phyloP scores from a whole-genome alignment of 2,113 vertebrate species.

The Gopherus evgoodei region DNA sequence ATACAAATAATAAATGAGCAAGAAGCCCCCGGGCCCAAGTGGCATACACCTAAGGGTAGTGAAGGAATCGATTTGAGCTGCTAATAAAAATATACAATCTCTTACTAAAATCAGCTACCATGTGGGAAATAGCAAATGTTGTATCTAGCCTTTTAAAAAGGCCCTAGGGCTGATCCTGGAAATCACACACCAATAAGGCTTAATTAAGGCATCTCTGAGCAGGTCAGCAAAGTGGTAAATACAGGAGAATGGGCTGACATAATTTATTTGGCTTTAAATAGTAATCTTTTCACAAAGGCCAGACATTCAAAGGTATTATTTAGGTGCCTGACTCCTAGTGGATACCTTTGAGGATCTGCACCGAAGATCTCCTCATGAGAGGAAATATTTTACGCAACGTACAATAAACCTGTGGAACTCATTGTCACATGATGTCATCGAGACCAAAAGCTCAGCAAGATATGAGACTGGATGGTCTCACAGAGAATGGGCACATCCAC shows the following conservation, averaged over 20 bases:
- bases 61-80: fast-evolving
- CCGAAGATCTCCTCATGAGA: background rate
- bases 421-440: slow-evolving; percentile 62
- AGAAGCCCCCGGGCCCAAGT: background rate
- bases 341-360: background rate
- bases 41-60: background rate
- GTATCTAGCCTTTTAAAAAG: slow-evolving; percentile 2
- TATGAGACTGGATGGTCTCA: slow-evolving; percentile 62
- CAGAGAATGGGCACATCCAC: slow-evolving; percentile 74
- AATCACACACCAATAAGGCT: slow-evolving; percentile 20
- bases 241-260: background rate
- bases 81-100: background rate
- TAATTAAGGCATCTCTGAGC: slow-evolving; percentile 29
- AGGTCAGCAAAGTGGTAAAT: background rate
- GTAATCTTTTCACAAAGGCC: slow-evolving; percentile 14
- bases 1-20: background rate
- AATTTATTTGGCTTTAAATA: background rate
- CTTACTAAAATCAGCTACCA: slow-evolving; percentile 20
- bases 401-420: slow-evolving; percentile 67
- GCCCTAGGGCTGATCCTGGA: background rate
- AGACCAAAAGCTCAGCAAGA: slow-evolving; percentile 61
- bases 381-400: slow-evolving; percentile 38
- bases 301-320: background rate
- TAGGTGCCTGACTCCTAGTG: background rate
- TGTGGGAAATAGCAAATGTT: background rate